Evolutionary conservation across 2,113 vertebrate genomes (phyloP).

Genomic region (Prietella phreatophila): DNA sequence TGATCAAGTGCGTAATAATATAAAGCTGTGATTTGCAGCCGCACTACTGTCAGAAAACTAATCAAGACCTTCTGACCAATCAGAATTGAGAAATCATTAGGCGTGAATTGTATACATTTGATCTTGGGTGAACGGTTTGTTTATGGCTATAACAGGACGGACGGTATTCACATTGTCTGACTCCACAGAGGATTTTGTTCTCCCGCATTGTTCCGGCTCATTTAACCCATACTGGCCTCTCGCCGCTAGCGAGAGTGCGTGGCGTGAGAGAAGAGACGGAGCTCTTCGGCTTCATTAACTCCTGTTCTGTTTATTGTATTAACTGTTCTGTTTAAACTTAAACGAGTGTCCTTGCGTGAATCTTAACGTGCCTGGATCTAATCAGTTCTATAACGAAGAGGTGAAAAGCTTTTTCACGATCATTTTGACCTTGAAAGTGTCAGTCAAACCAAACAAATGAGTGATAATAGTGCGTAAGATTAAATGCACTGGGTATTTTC

Average conservation of each 20-base stretch:
- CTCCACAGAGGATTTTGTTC: background rate
- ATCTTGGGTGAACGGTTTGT: background rate
- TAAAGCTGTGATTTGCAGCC: background rate
- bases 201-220: constrained; percentile 1
- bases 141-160: background rate
- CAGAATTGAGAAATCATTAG: background rate
- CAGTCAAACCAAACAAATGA: background rate
- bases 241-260: background rate
- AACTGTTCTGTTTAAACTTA: background rate
- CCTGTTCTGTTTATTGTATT: background rate
- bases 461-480: background rate
- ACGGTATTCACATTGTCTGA: background rate
- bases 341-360: background rate
- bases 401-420: background rate
- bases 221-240: background rate
- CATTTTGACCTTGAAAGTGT: background rate
- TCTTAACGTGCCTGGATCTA: background rate
- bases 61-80: background rate
- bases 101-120: background rate
- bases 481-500: background rate
- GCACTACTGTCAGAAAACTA: background rate
- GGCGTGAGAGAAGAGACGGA: background rate
- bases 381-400: background rate
- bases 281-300: constrained; percentile 19
- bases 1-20: background rate